A percentile compares a stretch with the other conserved stretches of the same genome.
These are phyloP conservation scores for Callipepla californica DNA, from an alignment of 2,113 vertebrate genomes.

Conservation along the genomic window DNA sequence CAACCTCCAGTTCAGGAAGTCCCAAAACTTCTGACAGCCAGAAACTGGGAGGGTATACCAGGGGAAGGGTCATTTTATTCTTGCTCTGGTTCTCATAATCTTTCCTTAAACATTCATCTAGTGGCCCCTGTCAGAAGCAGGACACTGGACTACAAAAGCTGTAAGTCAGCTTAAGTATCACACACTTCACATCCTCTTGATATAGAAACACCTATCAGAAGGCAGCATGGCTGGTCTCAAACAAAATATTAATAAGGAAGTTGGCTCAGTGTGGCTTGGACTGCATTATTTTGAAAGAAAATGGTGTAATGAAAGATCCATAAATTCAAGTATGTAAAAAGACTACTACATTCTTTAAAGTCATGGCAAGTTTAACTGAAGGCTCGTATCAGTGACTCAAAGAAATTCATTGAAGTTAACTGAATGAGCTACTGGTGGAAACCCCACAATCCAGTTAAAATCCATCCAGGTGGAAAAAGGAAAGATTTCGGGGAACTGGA, in stretches of 20 bases:
- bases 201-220: neutral
- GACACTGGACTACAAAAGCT: neutral
- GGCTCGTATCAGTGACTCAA: neutral
- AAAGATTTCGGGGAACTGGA: neutral
- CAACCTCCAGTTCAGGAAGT: neutral
- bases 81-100: neutral
- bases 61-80: neutral
- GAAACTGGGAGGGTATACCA: neutral
- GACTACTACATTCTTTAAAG: neutral
- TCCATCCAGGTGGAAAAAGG: neutral
- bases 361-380: neutral
- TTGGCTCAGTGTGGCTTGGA: neutral
- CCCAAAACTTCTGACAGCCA: neutral
- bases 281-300: neutral
- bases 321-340: neutral
- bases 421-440: neutral
- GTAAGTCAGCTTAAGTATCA: neutral
- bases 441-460: neutral
- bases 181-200: neutral
- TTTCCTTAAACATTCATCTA: neutral
- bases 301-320: neutral
- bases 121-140: neutral
- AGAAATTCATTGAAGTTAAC: slow-evolving; percentile 4
- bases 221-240: neutral
- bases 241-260: neutral